Evolutionary conservation across 2,888 invertebrate genomes (phyloP), one percentile per base, ranked within the genome.

Genomic region (Meta bourneti): DNA sequence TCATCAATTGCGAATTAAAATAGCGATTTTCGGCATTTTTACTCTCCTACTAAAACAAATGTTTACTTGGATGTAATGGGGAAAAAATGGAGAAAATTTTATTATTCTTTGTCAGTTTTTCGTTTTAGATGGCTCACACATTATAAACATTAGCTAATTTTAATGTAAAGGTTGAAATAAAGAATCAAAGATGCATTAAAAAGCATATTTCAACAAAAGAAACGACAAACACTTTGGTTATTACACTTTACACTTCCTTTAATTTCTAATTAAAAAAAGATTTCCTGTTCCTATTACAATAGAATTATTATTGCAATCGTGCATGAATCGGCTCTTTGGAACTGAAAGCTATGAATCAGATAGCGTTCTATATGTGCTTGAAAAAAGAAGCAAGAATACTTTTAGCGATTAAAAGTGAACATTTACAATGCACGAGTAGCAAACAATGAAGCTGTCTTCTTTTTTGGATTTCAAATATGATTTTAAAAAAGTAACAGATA

Each of bases 1-100:
- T 79, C 52, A 79, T 54, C 52, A 79, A 81, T 81, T 52, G 72
- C 69, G 69, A 88, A 89, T 89, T 89, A 89, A 89, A 89, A 77
- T 51, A 89, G 75, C 70, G 9, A 75, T 74, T 83, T 72, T 72
- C 20, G 11, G 19, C n/a, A 54, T 61, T 79, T 79, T 54, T 79
- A 79, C 54, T 54, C 16, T 79, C 54, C 7, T 11, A 61, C 61
- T 61, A 61, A 61, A 61, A 61, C 61, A 61, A 61, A 61, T 61
- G 61, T 61, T 61, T 61, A 16, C 61, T 16, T 61, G 61, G 13
- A 16, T 16, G 61, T 61, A 61, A 61, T 61, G 61, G 61, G 16
- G 16, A 61, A 61, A 61, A 61, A 16, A 9, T 11, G 13, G 8
- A 16, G 61, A 9, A 61, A 61, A 61, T 61, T 61, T 61, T 61